Evolutionary conservation across 2,797 vertebrate species (phyloP), one percentile per base, ranked within the genome.

Genomic region (Sebastes nivosus): DNA sequence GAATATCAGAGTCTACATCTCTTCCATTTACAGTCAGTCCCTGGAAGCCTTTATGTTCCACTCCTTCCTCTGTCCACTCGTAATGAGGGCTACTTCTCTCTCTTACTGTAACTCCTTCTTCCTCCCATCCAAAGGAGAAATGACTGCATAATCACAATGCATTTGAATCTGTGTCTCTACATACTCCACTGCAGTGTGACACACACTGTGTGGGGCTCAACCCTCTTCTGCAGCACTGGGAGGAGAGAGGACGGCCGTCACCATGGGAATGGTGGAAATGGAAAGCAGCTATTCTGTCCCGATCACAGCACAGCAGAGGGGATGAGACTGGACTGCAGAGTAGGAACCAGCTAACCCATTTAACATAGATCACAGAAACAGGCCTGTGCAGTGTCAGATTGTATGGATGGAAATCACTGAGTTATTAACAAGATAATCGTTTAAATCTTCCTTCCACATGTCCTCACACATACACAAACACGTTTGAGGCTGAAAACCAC

Each of bases 251-350:
- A 66, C 81, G 59, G 68, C 18, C 12, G 79, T 93, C 82, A 29
- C 91, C 71, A 92, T 88, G 89, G 92, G 71, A 89, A 93, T 80
- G 6, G 59, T 54, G 67, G 75, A 82, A 12, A 87, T 79, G 83
- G 86, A 80, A 69, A 86, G 78, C 24, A 14, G 84, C 84, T 83
- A 88, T 85, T 87, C 64, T 81, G 85, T 84, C 85, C 81, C 59
- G 9, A 66, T 81, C 75, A 42, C 46, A 54, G 80, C 63, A 42
- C 38, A 54, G 80, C 63, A 2, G 75, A 81, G 64, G 67, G 38
- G 55, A 75, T 76, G 84, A 83, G 85, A 79, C 67, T 16, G 83
- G 91, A 88, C 88, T 89, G 84, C 88, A 81, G 90, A 94, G 75
- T 50, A 74, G 77, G 77, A 68, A 34, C 50, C 57, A 4, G 70